These are phyloP conservation scores for Rhodinocichla rosea DNA, from an alignment of 2,113 vertebrate genomes.

Conservation along the genomic window DNA sequence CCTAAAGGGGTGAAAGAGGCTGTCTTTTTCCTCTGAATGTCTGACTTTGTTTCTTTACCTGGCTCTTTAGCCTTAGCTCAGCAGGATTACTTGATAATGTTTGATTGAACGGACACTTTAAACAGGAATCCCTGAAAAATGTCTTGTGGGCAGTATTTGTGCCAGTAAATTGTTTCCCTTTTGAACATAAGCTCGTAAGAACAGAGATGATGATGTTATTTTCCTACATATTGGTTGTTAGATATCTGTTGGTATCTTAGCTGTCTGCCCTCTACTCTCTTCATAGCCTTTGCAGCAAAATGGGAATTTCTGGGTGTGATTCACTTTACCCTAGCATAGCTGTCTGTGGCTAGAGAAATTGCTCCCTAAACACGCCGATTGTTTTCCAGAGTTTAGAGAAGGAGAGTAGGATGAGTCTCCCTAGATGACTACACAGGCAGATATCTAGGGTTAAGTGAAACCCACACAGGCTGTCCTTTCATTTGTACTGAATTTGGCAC, in stretches of 20 bases:
- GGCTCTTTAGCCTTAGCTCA: background rate
- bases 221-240: background rate
- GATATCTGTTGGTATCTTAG: background rate
- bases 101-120: background rate
- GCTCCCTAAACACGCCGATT: background rate
- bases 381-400: background rate
- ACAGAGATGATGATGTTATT: background rate
- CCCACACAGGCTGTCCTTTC: background rate
- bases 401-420: background rate
- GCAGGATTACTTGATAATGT: background rate
- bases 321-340: background rate
- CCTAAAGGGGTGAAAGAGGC: background rate
- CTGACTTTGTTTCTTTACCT: background rate
- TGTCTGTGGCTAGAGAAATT: background rate
- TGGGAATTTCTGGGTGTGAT: background rate
- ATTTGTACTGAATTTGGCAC: background rate
- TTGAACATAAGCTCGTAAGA: background rate
- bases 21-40: background rate
- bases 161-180: background rate
- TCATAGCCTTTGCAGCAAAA: background rate
- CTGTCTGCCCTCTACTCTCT: background rate
- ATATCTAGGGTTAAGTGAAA: background rate
- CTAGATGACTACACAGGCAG: background rate
- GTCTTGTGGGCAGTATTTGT: background rate
- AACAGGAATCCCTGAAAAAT: background rate